Conservation (phyloP, 2,113 vertebrate species). For the Nothobranchius kuhntae region DNA sequence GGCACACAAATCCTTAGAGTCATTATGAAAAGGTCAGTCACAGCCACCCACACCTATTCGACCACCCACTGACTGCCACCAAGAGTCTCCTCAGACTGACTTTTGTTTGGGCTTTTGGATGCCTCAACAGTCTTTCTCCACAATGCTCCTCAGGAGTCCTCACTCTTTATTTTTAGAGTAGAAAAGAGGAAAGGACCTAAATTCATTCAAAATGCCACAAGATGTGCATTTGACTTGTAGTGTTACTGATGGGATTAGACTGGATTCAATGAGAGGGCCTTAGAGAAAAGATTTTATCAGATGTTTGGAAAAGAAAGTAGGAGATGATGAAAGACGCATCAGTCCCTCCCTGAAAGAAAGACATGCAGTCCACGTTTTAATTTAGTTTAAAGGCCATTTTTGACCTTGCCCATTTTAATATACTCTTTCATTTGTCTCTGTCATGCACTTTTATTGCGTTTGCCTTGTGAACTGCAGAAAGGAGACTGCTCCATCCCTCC, state of each 20-base stretch:
- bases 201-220: slow-evolving; percentile 59
- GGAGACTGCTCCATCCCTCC: slow-evolving; percentile 22
- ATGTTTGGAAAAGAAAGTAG: slow-evolving; percentile 38
- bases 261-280: slow-evolving; percentile 32
- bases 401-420: slow-evolving; percentile 34
- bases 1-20: slow-evolving; percentile 64
- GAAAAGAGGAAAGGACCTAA: slow-evolving; percentile 29
- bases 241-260: slow-evolving; percentile 41
- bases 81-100: slow-evolving; percentile 34
- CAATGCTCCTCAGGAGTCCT: slow-evolving; percentile 18
- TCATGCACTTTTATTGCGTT: slow-evolving; percentile 14
- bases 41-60: slow-evolving; percentile 35
- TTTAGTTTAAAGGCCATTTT: slow-evolving; percentile 58
- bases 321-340: slow-evolving; percentile 17
- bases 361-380: slow-evolving; percentile 38
- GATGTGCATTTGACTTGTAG: slow-evolving; percentile 15
- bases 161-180: slow-evolving; percentile 46
- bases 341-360: neutral
- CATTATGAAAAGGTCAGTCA: slow-evolving; percentile 67
- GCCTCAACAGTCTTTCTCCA: slow-evolving; percentile 50
- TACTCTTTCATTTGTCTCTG: slow-evolving; percentile 35
- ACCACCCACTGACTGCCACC: slow-evolving; percentile 30
- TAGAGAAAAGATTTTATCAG: slow-evolving; percentile 37
- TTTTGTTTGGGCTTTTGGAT: slow-evolving; percentile 32
- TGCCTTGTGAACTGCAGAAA: slow-evolving; percentile 18